Base-by-base conservation (phyloP, 2,888 invertebrate species). In the Girardia tigrina region DNA sequence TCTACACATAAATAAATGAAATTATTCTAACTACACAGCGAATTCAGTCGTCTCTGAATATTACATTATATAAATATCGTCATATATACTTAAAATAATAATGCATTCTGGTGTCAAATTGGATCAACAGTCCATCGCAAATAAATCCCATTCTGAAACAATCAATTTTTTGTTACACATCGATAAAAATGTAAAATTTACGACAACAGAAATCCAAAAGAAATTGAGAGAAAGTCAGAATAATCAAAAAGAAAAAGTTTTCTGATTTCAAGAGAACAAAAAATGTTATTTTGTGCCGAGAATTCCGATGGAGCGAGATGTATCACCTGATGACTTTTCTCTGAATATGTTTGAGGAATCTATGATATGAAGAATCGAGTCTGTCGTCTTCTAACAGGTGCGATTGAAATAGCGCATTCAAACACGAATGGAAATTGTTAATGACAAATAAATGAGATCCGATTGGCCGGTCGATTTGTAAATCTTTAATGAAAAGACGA, bases 401-500 rank as follows among this genome's bases (percentile, higher is more conserved):
- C 8, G 36, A 36, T 16, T 36, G 36, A 16, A 36, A 36, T 12
- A 36, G 8, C 16, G 36, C 8, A 36, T 36, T 36, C 36, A 36
- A 36, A 36, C 36, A 12, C 16, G 36, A 36, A 12, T 36, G 36
- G 85, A 94, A 94, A 83, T 98, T 95, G 85, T 94, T 90, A 79
- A 94, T 88, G 75, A 95, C 87, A 82, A 90, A 88, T 79, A 95
- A 83, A 77, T 90, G 87, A 8, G 91, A 88, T 72, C 89, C 86
- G 81, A 88, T 90, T 0, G 94, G 91, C 81, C 92, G 89, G 79
- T 90, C 90, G 78, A 91, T 90, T 82, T 93, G 91, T 77, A 94
- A 87, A 82, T 89, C 88, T 80, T 89, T 88, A 42, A 95, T 86
- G 84, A 95, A 92, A 78, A 88, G 88, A 81, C 90, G 88, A 77